phyloP scores from a whole-genome alignment of 1,140 invertebrate species.

The Chironomus striatipennis region DNA sequence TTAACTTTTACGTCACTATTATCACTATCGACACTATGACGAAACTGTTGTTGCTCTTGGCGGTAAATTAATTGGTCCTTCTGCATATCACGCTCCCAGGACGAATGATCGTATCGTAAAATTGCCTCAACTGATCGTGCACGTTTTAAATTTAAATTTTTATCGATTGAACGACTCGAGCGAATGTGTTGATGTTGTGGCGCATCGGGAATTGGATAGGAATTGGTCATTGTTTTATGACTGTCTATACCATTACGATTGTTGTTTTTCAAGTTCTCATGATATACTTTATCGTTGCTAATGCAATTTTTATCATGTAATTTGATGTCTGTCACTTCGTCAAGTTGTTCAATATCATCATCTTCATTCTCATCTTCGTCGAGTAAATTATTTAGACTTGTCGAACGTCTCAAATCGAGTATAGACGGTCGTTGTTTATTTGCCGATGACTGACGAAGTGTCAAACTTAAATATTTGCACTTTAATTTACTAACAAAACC shows the following conservation, averaged over 20 bases:
- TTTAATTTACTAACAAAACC: constrained; percentile 82
- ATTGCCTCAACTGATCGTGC: constrained; percentile 75
- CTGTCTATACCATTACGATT: constrained; percentile 26
- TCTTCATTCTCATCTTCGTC: constrained; percentile 51
- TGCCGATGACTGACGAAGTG: constrained; percentile 54
- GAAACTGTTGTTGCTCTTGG: constrained; percentile 29
- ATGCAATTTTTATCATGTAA: constrained; percentile 26
- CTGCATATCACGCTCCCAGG: constrained; percentile 30
- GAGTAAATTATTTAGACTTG: constrained; percentile 74
- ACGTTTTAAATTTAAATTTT: constrained; percentile 49
- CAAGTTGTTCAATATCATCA: constrained; percentile 27
- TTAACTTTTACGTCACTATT: neutral
- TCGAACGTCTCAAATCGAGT: constrained; percentile 59
- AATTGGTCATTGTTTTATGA: constrained; percentile 15
- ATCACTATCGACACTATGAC: constrained; percentile 26
- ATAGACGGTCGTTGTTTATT: constrained; percentile 52
- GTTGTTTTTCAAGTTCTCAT: constrained; percentile 27
- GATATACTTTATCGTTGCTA: constrained; percentile 22
- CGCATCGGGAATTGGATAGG: neutral
- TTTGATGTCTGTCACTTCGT: constrained; percentile 28
- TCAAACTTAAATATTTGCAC: constrained; percentile 73
- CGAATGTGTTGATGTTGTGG: neutral
- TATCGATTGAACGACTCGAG: constrained; percentile 6
- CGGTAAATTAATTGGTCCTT: neutral
- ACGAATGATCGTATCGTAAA: constrained; percentile 48